Base-by-base conservation (phyloP, 2,797 vertebrate genomes). In the Kryptopterus vitreolus region DNA sequence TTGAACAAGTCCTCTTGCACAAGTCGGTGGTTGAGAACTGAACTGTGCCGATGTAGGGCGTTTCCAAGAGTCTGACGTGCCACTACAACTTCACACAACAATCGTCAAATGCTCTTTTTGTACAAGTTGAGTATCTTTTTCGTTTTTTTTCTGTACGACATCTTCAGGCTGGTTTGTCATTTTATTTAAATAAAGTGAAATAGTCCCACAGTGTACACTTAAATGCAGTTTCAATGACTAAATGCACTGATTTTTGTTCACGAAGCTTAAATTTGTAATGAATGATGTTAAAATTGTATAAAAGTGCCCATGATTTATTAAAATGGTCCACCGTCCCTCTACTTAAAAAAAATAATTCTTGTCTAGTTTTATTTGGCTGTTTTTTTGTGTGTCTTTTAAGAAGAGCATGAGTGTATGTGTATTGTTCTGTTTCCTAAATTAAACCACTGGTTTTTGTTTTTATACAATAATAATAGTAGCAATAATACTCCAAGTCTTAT, bases 311-410 rank as follows among this genome's bases (percentile, higher is more conserved):
- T 29, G 63, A 38, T 82, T n/a, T 85, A 93, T 91, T 93, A 93
- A 94, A 93, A 88, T 76, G 33, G 77, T 82, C 90, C 87, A 92
- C 92, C 33, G 92, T 93, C 92, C 91, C 91, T 90, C 86, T 76
- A 65, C 29, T 65, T 76, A 5, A 50, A 10, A 48, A 53, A n/a
- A n/a, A n/a, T 12, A 0, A 11, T 46, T 50, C 6, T 63, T 50
- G 58, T 63, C 46, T 31, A 6, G 4, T 50, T 48, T 70, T 48
- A 3, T 58, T 55, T 35, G 12, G 24, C 52, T 38, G 31, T 72
- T 72, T 55, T 10, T 74, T 43, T 38, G 57, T 4, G 1, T 46
- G n/a, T 9, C 1, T 66, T 38, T 24, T 15, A 20, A 20, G 31
- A 73, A 35, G 29, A n/a, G 4, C 1, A 16, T 71, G 5, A n/a